Base-by-base conservation (phyloP, 2,888 invertebrate genomes). In the Imbricaverruca yamaguchii region DNA sequence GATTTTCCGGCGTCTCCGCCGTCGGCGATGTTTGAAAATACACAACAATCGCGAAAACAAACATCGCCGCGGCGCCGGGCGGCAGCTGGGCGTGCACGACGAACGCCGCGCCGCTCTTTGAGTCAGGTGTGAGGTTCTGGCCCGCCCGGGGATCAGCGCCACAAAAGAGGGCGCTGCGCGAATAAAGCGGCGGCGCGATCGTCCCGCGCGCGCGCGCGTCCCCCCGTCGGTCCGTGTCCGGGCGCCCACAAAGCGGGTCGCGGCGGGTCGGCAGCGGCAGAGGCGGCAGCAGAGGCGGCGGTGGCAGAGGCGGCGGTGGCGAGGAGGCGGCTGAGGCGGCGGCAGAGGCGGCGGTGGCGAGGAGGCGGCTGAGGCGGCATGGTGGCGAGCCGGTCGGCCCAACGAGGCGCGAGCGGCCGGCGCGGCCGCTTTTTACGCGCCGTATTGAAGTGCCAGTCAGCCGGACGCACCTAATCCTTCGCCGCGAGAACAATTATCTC, bases 1-100 rank as follows among this genome's bases (percentile, higher is more conserved):
- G 39, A 39, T 39, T 39, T 39, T 39, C 39, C 39, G 4, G 39
- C 39, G 39, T 39, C 39, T 39, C 39, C 39, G 39, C 39, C 39
- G 39, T 39, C 39, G 2, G 11, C 12, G 4, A 53, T 74, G 74
- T 74, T 74, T 74, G 74, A 74, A 74, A 74, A 74, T 74, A 74
- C 74, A 55, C 55, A 74, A 74, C 74, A 74, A 74, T 74, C 55
- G 55, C 7, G 74, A 74, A 74, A 74, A 74, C 74, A 74, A 74
- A 74, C 74, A 74, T 53, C 13, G 74, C 74, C 23, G 69, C 39
- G 55, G 12, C 13, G 74, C 55, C 15, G 21, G 74, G 39, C 39
- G 69, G 21, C 53, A 53, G 53, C 53, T 53, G 55, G 74, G 69
- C 18, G 18, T 23, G 67, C 25, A 12, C 25, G 69, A 39, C 69